Base-by-base conservation (phyloP, 1,140 invertebrate genomes). In the Schlechtendalia chinensis region DNA sequence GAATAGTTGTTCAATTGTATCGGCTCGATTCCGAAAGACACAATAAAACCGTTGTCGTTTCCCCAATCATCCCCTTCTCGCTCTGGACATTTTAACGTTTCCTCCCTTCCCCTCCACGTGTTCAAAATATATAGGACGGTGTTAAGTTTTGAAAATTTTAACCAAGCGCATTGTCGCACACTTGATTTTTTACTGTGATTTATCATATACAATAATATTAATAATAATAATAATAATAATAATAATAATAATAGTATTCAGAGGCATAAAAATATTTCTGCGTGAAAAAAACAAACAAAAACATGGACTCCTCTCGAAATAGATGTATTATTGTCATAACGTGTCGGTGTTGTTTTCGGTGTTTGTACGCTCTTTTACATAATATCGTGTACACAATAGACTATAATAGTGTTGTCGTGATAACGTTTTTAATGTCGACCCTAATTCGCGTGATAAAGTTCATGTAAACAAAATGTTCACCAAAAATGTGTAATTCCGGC, bases 131-230 rank as follows among this genome's bases (percentile, higher is more conserved):
- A 71, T 29, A 24, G 67, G 24, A 75, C n/a, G 32, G 72, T 75
- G 72, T 75, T 75, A 75, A 75, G 72, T 75, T 75, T 74, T 58
- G 12, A 58, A 58, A 75, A 47, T 75, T 58, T 75, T 75, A 39
- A 58, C 14, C 32, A 58, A 75, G 56, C 29, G 56, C 29, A 59
- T 56, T 58, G 29, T 77, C 56, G 53, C 53, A 22, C 54, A 45
- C 32, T 54, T 56, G 50, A n/a, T 54, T 74, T 77, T 77, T 77
- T 77, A 77, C 72, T 77, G 72, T 77, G 72, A 77, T 77, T 58
- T 39, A 58, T 77, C 72, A 45, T 17, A 58, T 8, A 39, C 8
- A 4, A 39, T 39, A 4, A 39, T 39, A 39, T 4, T 39, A 4
- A 39, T 8, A 8, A 39, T 8, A 8, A 39, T 39, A 39, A 39